Percentiles rank a stretch among this genome's conserved stretches.
These are phyloP conservation scores for Manduca sexta DNA, from an alignment of 1,140 invertebrate species.

Conservation along the genomic window DNA sequence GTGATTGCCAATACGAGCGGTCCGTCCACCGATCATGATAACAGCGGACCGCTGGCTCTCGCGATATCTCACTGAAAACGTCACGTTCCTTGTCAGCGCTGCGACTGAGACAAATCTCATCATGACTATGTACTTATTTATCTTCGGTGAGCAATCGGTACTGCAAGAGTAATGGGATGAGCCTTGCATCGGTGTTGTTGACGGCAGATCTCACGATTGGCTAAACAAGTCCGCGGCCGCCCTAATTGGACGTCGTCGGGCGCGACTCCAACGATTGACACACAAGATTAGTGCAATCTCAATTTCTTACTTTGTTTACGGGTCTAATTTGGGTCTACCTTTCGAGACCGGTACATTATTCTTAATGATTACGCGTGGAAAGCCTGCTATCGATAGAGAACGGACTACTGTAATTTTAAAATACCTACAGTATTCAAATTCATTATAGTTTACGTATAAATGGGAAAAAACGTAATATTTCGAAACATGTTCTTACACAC, in stretches of 20 bases:
- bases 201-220: constrained; percentile 6
- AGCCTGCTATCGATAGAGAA: too few species aligned
- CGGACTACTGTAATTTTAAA: too few species aligned
- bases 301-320: too few species aligned
- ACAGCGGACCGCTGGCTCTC: constrained; percentile 14
- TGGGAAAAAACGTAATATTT: too few species aligned
- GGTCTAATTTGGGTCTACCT: too few species aligned
- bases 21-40: constrained; percentile 35
- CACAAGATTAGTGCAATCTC: background rate
- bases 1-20: constrained; percentile 43
- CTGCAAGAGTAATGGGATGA: constrained; percentile 10
- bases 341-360: too few species aligned
- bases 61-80: constrained; percentile 21
- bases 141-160: constrained; percentile 12
- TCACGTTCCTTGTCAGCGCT: constrained; percentile 23
- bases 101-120: constrained; percentile 7
- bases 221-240: constrained; percentile 12
- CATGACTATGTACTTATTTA: constrained; percentile 25
- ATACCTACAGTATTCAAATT: too few species aligned
- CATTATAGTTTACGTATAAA: too few species aligned
- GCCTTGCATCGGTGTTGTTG: constrained; percentile 6
- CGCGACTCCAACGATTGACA: constrained; percentile 17
- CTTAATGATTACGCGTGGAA: too few species aligned
- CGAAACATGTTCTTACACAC: too few species aligned
- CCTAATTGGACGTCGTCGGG: constrained; percentile 24